These are phyloP conservation scores for Holotrichia oblita DNA, from an alignment of 1,140 invertebrate genomes.

Conservation along the genomic window DNA sequence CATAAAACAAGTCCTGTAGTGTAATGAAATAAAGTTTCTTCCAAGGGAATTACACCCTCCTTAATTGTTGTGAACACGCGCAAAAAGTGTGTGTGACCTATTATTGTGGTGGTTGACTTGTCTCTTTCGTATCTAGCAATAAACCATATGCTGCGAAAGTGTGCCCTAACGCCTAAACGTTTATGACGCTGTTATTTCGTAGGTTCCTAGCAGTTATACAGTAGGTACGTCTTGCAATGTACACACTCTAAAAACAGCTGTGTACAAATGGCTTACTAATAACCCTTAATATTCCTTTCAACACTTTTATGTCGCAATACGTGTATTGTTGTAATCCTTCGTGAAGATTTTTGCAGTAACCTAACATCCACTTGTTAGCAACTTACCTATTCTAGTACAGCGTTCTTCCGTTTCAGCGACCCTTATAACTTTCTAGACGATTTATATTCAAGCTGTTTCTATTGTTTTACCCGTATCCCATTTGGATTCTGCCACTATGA, in stretches of 20 bases:
- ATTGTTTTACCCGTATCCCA: conserved; percentile 18
- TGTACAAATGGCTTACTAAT: too few species aligned
- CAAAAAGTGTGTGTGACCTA: too few species aligned
- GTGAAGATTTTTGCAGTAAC: neutral
- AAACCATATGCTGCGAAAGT: too few species aligned
- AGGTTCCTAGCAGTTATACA: too few species aligned
- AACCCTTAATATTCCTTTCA: neutral
- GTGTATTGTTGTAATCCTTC: neutral
- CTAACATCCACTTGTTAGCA: conserved; percentile 9
- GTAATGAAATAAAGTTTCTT: neutral
- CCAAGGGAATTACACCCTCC: neutral
- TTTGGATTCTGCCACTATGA: neutral
- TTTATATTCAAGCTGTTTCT: conserved; percentile 12
- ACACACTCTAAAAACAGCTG: too few species aligned
- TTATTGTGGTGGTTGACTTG: too few species aligned
- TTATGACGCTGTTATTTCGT: too few species aligned
- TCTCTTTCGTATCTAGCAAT: too few species aligned
- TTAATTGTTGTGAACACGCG: neutral
- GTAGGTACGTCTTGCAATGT: too few species aligned
- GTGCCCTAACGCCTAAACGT: too few species aligned
- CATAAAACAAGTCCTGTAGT: neutral
- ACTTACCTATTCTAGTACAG: neutral
- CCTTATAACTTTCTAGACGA: conserved; percentile 9
- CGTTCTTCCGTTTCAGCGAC: conserved; percentile 22
- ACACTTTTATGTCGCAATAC: neutral